Conservation (phyloP, 2,113 vertebrate species). For the Lampris incognitus region DNA sequence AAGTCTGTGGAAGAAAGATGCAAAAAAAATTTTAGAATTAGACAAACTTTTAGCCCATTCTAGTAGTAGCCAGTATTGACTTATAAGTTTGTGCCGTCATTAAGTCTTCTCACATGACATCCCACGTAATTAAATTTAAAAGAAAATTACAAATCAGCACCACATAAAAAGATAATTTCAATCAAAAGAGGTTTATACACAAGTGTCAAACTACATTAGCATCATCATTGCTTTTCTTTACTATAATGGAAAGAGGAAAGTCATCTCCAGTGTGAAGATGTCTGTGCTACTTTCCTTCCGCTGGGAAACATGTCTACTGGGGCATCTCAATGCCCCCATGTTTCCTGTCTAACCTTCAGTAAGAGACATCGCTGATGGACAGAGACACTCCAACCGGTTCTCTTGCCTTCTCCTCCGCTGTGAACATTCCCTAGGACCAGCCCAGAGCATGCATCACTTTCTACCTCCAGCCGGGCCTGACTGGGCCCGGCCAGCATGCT, state of each 20-base stretch:
- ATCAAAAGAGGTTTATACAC: too few relatives aligned
- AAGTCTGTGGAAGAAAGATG: conserved; percentile 58
- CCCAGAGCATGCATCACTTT: conserved; percentile 50
- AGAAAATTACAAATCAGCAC: too few relatives aligned
- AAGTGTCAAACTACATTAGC: too few relatives aligned
- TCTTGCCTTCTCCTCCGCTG: conserved; percentile 22
- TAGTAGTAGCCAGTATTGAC: neutral
- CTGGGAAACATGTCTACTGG: conserved; percentile 61
- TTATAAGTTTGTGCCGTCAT: too few relatives aligned
- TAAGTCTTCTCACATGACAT: too few relatives aligned
- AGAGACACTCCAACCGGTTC: conserved; percentile 56
- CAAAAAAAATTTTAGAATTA: conserved; percentile 7
- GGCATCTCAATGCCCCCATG: conserved; percentile 33
- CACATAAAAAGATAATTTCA: too few relatives aligned
- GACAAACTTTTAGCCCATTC: too few relatives aligned
- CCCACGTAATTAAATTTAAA: too few relatives aligned
- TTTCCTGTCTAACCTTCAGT: conserved; percentile 79
- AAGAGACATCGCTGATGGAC: conserved; percentile 56
- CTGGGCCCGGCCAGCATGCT: conserved; percentile 6
- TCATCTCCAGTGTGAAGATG: conserved; percentile 61
- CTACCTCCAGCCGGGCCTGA: conserved; percentile 45
- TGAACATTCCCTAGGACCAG: conserved; percentile 42
- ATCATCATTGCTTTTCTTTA: neutral
- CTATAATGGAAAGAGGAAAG: conserved; percentile 42
- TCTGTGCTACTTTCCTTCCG: conserved; percentile 54